Conservation (phyloP, 2,113 vertebrate genomes). For the Narcine bancroftii region DNA sequence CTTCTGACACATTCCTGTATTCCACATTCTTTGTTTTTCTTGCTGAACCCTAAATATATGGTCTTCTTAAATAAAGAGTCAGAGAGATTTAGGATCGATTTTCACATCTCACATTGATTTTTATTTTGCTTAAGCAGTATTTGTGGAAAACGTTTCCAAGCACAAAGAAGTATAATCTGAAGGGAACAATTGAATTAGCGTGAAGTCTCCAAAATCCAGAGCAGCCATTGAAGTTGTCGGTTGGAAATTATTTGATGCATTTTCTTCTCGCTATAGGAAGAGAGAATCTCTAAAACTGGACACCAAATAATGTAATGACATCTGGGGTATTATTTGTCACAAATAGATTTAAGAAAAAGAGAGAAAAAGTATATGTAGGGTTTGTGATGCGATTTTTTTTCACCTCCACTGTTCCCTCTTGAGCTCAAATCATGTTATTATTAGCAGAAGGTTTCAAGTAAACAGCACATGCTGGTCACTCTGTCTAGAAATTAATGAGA, state of each 20-base stretch:
- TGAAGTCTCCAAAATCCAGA: neutral
- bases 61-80: neutral
- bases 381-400: neutral
- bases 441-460: neutral
- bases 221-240: neutral
- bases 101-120: conserved; percentile 25
- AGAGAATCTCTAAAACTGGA: neutral
- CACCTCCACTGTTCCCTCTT: neutral
- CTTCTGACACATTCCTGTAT: conserved; percentile 32
- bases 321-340: neutral
- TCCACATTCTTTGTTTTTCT: neutral
- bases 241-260: neutral
- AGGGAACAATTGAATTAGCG: conserved; percentile 13
- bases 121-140: conserved; percentile 21
- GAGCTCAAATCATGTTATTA: neutral
- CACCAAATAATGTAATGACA: neutral
- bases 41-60: no score
- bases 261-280: neutral
- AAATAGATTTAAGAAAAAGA: neutral
- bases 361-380: neutral
- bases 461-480: neutral
- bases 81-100: neutral
- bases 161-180: neutral
- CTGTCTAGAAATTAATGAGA: neutral
- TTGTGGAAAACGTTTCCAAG: neutral